Base-by-base conservation (phyloP, 30 jellyfish, hydroid and myxozoan species). In the Mastigias papua region DNA sequence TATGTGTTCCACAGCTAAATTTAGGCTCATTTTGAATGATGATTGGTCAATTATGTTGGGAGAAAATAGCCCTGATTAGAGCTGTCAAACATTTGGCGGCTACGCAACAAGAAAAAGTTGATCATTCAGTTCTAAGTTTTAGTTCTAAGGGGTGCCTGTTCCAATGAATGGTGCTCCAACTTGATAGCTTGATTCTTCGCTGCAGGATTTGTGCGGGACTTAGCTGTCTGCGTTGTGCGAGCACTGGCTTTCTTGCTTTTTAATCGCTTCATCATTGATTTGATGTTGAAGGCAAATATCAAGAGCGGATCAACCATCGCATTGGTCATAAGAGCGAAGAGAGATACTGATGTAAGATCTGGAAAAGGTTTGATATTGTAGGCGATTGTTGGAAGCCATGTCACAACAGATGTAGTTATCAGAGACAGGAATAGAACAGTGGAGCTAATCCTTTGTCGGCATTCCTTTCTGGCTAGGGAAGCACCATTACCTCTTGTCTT, bases 361-460 rank as follows among this genome's bases (percentile, higher is more conserved):
- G 87, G 74, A 27, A 50, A 23, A 19, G 83, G 87, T 0, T 20
- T 34, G 42, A 84, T 68, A 31, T 84, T 84, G 87, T 69, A 71
- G 27, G 70, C n/a, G 37, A 84, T 84, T 17, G 93, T 84, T 0
- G 93, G 93, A 22, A 84, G 87, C 93, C 93, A 84, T 48, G 93
- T 84, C 20, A 84, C 30, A 3, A 84, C 87, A 17, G 93, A 68
- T 1, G 87, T 84, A 17, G 76, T 58, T 21, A 84, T 84, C 80
- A 84, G 46, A 4, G 63, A 84, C 23, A 48, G 33, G 75, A 76
- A 70, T 30, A 84, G 81, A 3, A 51, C 27, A 9, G 77, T 49
- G 32, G 93, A 68, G 35, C 35, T 69, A 28, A 70, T 29, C 73
- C 73, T 84, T 69, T 28, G 32, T 35, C 57, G 61, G 87, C 48